Percentiles rank a stretch among this genome's conserved stretches.
These are phyloP conservation scores for Aphelenchoides besseyi DNA, from an alignment of 1,140 invertebrate species.

Conservation along the genomic window DNA sequence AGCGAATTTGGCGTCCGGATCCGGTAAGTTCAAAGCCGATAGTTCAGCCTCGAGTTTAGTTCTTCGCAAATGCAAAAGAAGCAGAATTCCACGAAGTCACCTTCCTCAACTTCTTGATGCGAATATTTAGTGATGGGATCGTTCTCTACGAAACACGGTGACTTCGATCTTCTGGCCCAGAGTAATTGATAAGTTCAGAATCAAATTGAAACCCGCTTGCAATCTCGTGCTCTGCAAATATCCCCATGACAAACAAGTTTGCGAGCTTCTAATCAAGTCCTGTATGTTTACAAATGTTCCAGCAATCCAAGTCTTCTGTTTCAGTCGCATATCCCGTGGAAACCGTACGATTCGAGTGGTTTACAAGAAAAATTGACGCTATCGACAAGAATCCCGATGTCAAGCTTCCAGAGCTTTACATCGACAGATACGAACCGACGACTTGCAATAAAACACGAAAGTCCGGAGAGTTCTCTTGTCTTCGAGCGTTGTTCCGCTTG, in stretches of 20 bases:
- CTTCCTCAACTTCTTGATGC: conserved; percentile 71
- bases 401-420: conserved; percentile 58
- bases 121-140: conserved; percentile 69
- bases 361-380: conserved; percentile 55
- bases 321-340: conserved; percentile 60
- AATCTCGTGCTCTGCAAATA: conserved; percentile 62
- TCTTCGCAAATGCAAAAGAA: conserved; percentile 72
- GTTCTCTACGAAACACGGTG: conserved; percentile 71
- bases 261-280: conserved; percentile 60
- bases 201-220: conserved; percentile 60
- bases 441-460: conserved; percentile 56
- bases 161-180: conserved; percentile 18
- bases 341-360: conserved; percentile 62
- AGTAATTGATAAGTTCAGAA: conserved; percentile 38
- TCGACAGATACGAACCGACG: conserved; percentile 43
- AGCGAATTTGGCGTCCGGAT: conserved; percentile 52
- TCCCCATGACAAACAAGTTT: conserved; percentile 62
- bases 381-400: conserved; percentile 63
- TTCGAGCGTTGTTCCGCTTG: conserved; percentile 75
- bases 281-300: conserved; percentile 41
- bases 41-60: conserved; percentile 46
- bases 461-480: conserved; percentile 68
- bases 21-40: not conserved
- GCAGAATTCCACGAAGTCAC: conserved; percentile 71
- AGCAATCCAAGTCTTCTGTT: conserved; percentile 22